Base-by-base conservation (phyloP, 2,797 vertebrate genomes). In the Sebastes hopkinsi region DNA sequence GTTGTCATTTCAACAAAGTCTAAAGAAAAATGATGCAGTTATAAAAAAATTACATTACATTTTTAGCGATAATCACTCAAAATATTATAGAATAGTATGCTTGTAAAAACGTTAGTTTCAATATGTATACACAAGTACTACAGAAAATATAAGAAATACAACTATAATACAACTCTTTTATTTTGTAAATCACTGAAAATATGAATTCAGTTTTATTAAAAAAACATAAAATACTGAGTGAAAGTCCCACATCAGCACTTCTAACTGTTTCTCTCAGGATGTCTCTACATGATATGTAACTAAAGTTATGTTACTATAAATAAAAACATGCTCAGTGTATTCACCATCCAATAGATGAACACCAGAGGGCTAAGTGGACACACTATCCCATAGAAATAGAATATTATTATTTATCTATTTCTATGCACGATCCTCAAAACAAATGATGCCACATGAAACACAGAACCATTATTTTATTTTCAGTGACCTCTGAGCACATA, bases 381-480 rank as follows among this genome's bases (percentile, higher is more conserved):
- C 46, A 25, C 46, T 42, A 42, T 46, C 42, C 16, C 42, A 46
- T 18, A 7, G 42, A 18, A 18, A 46, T 46, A 18, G 16, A 46
- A 18, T 18, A 46, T 46, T 18, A 46, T 18, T 46, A 46, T 46
- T 46, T 46, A 46, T 46, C 42, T 4, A 46, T 46, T 18, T 46
- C 42, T 46, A 52, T n/a, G 20, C 8, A 52, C 8, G 10, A 52
- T 14, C 12, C 5, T 62, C 27, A 76, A 8, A 66, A 14, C 7
- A 77, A 68, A 60, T 25, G 3, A 70, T 54, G 22, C 54, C 9
- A 74, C 29, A 74, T 23, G 71, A 8, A 78, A 72, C 42, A 75
- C 36, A 77, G 11, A 80, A 74, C 56, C 14, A 60, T 60, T 18
- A 11, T 52, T 89, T 88, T 86, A 87, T 81, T 92, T 77, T 69